These are phyloP conservation scores for Scolanthus callimorphus DNA, from an alignment of 92 coral and sea anemone species.

Conservation along the genomic window DNA sequence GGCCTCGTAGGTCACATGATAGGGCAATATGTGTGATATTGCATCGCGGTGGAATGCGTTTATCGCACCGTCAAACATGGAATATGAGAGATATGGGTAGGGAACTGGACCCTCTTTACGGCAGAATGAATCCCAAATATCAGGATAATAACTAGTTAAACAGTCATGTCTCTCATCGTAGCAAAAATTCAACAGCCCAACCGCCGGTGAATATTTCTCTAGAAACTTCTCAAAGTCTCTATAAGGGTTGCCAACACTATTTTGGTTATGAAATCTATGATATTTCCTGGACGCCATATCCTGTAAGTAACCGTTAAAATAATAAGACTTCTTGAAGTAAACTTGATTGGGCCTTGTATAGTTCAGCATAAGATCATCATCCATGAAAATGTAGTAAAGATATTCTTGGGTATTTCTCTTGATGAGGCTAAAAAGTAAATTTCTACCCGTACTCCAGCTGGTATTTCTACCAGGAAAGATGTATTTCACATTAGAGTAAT, in stretches of 20 bases:
- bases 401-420: constrained; percentile 16
- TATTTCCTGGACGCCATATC: constrained; percentile 19
- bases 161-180: constrained; percentile 24
- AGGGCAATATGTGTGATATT: constrained; percentile 41
- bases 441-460: constrained; percentile 49
- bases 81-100: constrained; percentile 33
- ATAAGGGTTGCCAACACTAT: constrained; percentile 29
- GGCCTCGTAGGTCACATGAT: constrained; percentile 44
- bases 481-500: constrained; percentile 29
- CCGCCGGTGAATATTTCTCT: constrained; percentile 34
- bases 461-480: constrained; percentile 24
- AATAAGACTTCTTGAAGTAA: constrained; percentile 2
- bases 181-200: constrained; percentile 40
- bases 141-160: constrained; percentile 28
- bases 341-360: constrained; percentile 44
- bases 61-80: constrained; percentile 42
- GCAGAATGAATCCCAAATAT: constrained; percentile 35
- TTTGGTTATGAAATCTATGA: constrained; percentile 1
- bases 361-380: constrained; percentile 43
- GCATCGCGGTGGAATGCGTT: constrained; percentile 51
- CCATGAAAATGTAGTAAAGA: constrained; percentile 52
- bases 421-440: constrained; percentile 24
- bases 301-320: constrained; percentile 11
- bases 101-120: constrained; percentile 20
- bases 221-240: constrained; percentile 46